phyloP scores from a whole-genome alignment of 2,113 vertebrate species.

The Melanocharis versteri region DNA sequence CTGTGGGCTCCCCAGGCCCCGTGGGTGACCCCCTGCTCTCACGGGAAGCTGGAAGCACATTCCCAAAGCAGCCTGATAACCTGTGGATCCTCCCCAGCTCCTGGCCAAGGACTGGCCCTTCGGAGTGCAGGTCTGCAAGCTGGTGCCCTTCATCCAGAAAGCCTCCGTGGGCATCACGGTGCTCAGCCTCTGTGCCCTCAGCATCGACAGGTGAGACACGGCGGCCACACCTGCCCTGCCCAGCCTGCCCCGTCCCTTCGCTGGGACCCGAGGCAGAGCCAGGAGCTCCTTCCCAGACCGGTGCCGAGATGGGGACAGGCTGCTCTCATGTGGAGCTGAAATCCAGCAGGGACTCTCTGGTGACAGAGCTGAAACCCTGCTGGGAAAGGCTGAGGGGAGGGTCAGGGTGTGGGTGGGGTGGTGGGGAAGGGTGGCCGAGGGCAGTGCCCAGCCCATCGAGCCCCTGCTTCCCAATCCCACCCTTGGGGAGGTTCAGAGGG shows the following conservation, averaged over 20 bases:
- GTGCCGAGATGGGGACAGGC: neutral
- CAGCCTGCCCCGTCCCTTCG: fast-evolving
- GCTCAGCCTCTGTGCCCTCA: conserved; percentile 89
- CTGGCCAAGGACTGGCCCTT: conserved; percentile 89
- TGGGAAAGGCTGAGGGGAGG: neutral
- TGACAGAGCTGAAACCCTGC: neutral
- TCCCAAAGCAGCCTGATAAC: neutral
- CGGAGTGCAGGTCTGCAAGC: conserved; percentile 83
- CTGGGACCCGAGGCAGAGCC: fast-evolving
- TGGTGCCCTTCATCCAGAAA: conserved; percentile 89
- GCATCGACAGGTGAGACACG: conserved; percentile 83
- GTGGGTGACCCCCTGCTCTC: neutral
- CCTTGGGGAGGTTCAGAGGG: neutral
- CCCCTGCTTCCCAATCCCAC: neutral
- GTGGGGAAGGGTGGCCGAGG: neutral
- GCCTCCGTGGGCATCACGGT: conserved; percentile 89
- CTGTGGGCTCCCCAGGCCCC: neutral
- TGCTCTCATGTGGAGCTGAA: neutral
- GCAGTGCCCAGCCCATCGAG: neutral
- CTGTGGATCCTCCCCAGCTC: conserved; percentile 66
- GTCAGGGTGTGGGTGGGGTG: neutral
- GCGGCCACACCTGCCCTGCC: neutral
- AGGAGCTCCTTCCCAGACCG: neutral
- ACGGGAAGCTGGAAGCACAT: fast-evolving
- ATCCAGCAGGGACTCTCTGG: neutral